phyloP scores from a whole-genome alignment of 2,797 vertebrate genomes.

The Oryzias sinensis region DNA sequence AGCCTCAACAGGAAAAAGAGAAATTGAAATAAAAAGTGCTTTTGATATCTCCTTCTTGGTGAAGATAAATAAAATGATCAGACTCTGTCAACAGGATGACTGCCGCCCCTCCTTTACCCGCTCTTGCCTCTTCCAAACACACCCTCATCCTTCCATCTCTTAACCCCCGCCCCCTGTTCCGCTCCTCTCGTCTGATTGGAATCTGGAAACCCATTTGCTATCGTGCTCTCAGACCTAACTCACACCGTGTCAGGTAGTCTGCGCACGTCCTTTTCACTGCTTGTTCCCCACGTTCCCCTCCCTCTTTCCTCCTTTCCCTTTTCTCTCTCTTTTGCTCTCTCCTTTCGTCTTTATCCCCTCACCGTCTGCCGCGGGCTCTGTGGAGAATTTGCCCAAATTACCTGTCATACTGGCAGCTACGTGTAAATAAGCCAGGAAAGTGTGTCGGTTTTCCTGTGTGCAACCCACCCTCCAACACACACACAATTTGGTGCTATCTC shows the following conservation, averaged over 20 bases:
- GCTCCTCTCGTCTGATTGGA: slow-evolving; percentile 70
- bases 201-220: slow-evolving; percentile 77
- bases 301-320: slow-evolving; percentile 16
- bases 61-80: slow-evolving; percentile 79
- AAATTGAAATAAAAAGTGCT: slow-evolving; percentile 77
- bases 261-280: slow-evolving; percentile 56
- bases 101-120: slow-evolving; percentile 35
- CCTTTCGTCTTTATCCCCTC: slow-evolving; percentile 72
- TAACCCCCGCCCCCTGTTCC: slow-evolving; percentile 29
- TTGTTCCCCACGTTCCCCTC: slow-evolving; percentile 18
- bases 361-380: slow-evolving; percentile 75
- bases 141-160: slow-evolving; percentile 36
- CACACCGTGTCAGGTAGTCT: slow-evolving; percentile 69
- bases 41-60: slow-evolving; percentile 70
- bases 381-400: slow-evolving; percentile 84
- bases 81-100: slow-evolving; percentile 71
- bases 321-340: slow-evolving; percentile 59
- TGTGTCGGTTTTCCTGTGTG: slow-evolving; percentile 61
- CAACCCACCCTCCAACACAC: not conserved
- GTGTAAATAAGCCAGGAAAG: slow-evolving; percentile 81
- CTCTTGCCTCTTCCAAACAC: slow-evolving; percentile 18
- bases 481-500: slow-evolving; percentile 34
- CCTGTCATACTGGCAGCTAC: slow-evolving; percentile 82
- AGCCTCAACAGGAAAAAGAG: slow-evolving; percentile 60
- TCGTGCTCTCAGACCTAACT: slow-evolving; percentile 63